Evolutionary conservation across 2,797 vertebrate genomes (phyloP), one percentile per base, ranked within the genome.

Genomic region (Gallirallus australis): DNA sequence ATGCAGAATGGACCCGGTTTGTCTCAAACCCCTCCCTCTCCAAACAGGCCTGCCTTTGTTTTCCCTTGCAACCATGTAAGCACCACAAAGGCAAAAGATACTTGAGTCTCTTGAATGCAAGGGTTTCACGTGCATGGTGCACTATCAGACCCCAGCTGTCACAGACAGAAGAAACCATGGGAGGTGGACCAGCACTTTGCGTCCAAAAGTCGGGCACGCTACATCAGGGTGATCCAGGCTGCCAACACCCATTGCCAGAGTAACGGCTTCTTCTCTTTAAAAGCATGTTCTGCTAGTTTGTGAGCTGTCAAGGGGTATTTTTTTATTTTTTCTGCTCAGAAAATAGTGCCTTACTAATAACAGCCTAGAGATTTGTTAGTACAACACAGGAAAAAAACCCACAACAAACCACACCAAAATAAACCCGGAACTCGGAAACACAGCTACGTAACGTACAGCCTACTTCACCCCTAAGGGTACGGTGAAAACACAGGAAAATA

Each of bases 201-300:
- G 0, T 57, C 66, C 4, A 2, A 78, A 75, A 56, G 18, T 31
- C 3, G 0, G 81, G 42, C 50, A 56, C 0, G 0, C 40, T 35
- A 1, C 2, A 1, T 45, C 70, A 82, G 69, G 60, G 72, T 45
- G 42, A 42, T 13, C 69, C 52, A 35, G 30, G 11, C 82, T 75
- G 60, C 75, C 56, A 33, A 8, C 64, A 35, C 19, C 4, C 12
- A 25, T 8, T 14, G 23, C 56, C 3, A 1, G 28, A 80, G 40
- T 8, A 71, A 65, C 5, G n/a, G 52, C 61, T 77, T 5, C 70
- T 76, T 66, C 66, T 66, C 12, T 15, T 68, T 60, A 54, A 85
- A 90, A 90, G n/a, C 28, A 60, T 63, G 54, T 82, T 54, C 77
- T 73, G 31, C n/a, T 64, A 39, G 39, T 23, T 48, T 76, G 52